A percentile compares a stretch with the other conserved stretches of the same genome.
Conservation (phyloP, 1,140 invertebrate species). For the Globodera ellingtonae region DNA sequence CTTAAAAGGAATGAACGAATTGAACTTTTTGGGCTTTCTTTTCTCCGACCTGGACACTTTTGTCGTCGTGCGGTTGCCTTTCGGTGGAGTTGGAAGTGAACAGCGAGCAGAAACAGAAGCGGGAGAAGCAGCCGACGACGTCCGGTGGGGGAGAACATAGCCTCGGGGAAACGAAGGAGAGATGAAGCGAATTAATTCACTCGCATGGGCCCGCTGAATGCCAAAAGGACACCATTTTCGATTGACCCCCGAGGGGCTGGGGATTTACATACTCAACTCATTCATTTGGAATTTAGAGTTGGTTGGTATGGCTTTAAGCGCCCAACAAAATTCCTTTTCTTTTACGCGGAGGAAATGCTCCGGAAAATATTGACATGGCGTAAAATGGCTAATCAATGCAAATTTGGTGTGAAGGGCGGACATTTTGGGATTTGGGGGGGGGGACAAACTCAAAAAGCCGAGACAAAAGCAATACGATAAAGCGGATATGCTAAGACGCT, state of each 20-base stretch:
- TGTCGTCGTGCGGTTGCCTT: constrained; percentile 15
- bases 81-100: constrained; percentile 2
- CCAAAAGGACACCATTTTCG: neutral
- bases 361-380: neutral
- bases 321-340: neutral
- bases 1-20: constrained; percentile 8
- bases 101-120: constrained; percentile 7
- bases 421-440: neutral
- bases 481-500: no score
- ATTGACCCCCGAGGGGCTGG: neutral
- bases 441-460: neutral
- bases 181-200: neutral
- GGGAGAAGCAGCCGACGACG: constrained; percentile 14
- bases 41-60: constrained; percentile 23
- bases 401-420: neutral
- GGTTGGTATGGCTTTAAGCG: neutral
- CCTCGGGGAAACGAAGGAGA: neutral
- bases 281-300: neutral
- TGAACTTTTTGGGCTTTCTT: neutral
- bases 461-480: neutral
- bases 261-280: neutral
- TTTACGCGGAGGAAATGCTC: neutral
- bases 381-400: neutral
- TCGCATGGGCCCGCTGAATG: neutral
- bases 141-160: neutral